phyloP scores from a whole-genome alignment of 2,113 vertebrate genomes.

The Hyperoodon ampullatus region DNA sequence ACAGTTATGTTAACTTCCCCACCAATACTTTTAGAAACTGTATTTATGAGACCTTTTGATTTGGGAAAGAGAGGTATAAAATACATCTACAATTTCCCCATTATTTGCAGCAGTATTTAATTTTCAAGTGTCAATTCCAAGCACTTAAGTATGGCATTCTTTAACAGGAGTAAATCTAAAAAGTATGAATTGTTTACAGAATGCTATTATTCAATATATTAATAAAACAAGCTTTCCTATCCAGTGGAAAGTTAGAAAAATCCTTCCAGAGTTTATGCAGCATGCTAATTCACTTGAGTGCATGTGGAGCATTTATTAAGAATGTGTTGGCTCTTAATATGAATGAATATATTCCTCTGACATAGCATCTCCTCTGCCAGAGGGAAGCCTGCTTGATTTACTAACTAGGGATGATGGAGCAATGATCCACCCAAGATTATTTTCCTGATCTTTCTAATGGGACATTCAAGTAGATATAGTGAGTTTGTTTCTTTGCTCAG shows the following conservation, averaged over 20 bases:
- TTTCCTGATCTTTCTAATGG: slow-evolving; percentile 35
- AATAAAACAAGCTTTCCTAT: slow-evolving; percentile 75
- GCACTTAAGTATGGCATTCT: slow-evolving; percentile 82
- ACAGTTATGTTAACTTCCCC: slow-evolving; percentile 88
- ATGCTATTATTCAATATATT: slow-evolving; percentile 78
- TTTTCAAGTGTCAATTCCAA: slow-evolving; percentile 80
- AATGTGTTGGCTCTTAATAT: slow-evolving; percentile 67
- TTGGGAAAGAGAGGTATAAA: slow-evolving; percentile 85
- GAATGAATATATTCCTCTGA: slow-evolving; percentile 62
- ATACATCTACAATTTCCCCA: slow-evolving; percentile 83
- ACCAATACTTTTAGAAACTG: slow-evolving; percentile 86
- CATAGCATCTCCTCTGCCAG: slow-evolving; percentile 67
- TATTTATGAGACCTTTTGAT: slow-evolving; percentile 89
- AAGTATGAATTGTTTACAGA: slow-evolving; percentile 84
- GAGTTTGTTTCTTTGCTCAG: slow-evolving; percentile 45
- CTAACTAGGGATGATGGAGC: not conserved
- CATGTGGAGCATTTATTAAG: slow-evolving; percentile 8
- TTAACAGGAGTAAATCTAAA: slow-evolving; percentile 80
- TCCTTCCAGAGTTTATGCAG: slow-evolving; percentile 67
- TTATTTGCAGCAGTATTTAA: slow-evolving; percentile 84
- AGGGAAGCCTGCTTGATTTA: slow-evolving; percentile 35
- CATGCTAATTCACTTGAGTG: slow-evolving; percentile 70
- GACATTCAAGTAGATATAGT: not conserved
- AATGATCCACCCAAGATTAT: slow-evolving; percentile 4
- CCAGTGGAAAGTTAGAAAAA: slow-evolving; percentile 74